Conservation (phyloP, 2,797 vertebrate genomes). For the Tolypeutes matacus region DNA sequence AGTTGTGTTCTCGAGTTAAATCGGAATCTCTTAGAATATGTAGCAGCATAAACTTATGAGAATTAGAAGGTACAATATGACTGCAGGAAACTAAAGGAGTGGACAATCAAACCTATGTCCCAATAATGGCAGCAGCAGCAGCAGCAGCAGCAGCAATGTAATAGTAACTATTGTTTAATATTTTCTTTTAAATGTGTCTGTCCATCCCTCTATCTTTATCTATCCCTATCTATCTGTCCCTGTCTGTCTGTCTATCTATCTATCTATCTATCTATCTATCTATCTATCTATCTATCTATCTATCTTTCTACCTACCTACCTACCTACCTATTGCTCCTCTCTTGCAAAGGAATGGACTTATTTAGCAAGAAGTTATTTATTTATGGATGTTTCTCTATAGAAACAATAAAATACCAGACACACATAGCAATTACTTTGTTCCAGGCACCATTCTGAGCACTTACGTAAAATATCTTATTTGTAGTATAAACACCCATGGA, state of each 20-base stretch:
- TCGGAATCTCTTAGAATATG: constrained; percentile 3
- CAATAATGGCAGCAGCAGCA: neutral
- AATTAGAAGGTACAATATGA: neutral
- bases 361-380: constrained; percentile 39
- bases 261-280: neutral
- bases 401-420: neutral
- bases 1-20: constrained; percentile 43
- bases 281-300: neutral
- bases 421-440: constrained; percentile 20
- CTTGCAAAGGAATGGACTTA: neutral
- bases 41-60: neutral
- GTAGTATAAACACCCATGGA: neutral
- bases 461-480: constrained; percentile 3
- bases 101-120: neutral
- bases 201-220: neutral
- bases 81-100: neutral
- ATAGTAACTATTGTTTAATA: neutral
- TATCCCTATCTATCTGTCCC: neutral
- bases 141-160: neutral
- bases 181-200: neutral
- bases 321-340: neutral
- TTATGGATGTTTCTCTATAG: constrained; percentile 9
- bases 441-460: neutral
- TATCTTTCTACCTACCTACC: neutral
- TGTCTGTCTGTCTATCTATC: neutral